phyloP scores from a whole-genome alignment of 92 coral and sea anemone species.

The Muricea muricata region DNA sequence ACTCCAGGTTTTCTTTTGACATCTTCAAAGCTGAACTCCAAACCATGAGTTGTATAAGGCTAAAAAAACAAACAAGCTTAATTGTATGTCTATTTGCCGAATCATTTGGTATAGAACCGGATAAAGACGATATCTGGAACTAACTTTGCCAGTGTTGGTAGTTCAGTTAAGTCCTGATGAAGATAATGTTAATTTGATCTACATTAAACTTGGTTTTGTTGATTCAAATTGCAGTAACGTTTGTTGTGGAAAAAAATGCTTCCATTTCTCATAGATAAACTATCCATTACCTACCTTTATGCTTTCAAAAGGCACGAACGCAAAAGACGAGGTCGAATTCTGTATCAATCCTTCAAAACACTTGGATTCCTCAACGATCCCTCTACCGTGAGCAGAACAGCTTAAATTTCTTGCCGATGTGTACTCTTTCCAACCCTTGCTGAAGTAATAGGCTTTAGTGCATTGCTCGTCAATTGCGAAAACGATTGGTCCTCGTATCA shows the following conservation, averaged over 20 bases:
- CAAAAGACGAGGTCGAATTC: slow-evolving; percentile 12
- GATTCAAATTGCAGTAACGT: not conserved
- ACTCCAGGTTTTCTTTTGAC: not conserved
- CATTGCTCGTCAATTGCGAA: slow-evolving; percentile 7
- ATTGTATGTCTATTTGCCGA: no score
- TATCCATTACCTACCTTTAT: not conserved
- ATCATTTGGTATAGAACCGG: no score
- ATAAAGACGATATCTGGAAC: no score
- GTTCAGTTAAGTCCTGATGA: no score
- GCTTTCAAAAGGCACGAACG: not conserved
- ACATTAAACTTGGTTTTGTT: not conserved
- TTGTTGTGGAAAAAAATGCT: not conserved
- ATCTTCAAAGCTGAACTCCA: slow-evolving; percentile 13
- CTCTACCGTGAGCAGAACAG: slow-evolving; percentile 11
- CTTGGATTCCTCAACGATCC: not conserved
- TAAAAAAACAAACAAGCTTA: not conserved
- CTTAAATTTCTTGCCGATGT: slow-evolving; percentile 8
- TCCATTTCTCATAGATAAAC: not conserved
- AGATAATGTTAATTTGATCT: no score
- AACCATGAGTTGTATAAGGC: slow-evolving; percentile 16
- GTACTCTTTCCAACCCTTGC: slow-evolving; percentile 1
- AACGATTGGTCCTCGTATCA: slow-evolving; percentile 12
- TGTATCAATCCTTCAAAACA: slow-evolving; percentile 18
- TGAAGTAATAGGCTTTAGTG: slow-evolving; percentile 9
- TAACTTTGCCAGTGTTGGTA: no score